Conservation (phyloP, 2,113 vertebrate genomes). For the Cheilinus undulatus region DNA sequence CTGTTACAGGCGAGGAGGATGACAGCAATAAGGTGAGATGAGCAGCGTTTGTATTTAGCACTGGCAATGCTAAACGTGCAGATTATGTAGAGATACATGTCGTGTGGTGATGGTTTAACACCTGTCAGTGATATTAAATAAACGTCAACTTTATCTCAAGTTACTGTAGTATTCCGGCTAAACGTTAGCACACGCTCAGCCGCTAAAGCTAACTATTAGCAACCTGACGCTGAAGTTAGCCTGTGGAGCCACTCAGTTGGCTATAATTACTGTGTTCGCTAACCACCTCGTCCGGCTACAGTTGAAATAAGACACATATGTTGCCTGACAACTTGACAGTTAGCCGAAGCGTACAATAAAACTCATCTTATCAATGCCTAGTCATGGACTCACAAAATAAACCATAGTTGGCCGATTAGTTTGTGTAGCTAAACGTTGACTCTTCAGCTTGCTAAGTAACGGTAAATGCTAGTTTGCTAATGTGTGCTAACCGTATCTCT, state of each 20-base stretch:
- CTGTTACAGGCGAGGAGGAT: slow-evolving; percentile 76
- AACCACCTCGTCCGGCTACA: slow-evolving; percentile 8
- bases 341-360: not conserved
- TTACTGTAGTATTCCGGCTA: slow-evolving; percentile 57
- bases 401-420: slow-evolving; percentile 1
- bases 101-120: not conserved
- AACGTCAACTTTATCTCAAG: slow-evolving; percentile 64
- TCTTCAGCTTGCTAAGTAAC: slow-evolving; percentile 29
- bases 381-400: not conserved
- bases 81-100: not conserved
- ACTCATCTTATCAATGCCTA: not conserved
- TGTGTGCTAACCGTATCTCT: slow-evolving; percentile 46
- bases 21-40: slow-evolving; percentile 77
- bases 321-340: slow-evolving; percentile 8
- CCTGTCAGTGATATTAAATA: not conserved
- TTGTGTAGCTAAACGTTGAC: slow-evolving; percentile 40
- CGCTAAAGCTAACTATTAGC: slow-evolving; percentile 70
- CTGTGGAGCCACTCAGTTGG: slow-evolving; percentile 26
- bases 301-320: slow-evolving; percentile 8
- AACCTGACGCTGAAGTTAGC: slow-evolving; percentile 32
- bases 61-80: not conserved
- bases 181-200: slow-evolving; percentile 53
- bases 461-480: slow-evolving; percentile 36
- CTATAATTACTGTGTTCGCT: slow-evolving; percentile 17
- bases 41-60: slow-evolving; percentile 30